Conservation (phyloP, 2,797 vertebrate species). For the Staurois parvus region DNA sequence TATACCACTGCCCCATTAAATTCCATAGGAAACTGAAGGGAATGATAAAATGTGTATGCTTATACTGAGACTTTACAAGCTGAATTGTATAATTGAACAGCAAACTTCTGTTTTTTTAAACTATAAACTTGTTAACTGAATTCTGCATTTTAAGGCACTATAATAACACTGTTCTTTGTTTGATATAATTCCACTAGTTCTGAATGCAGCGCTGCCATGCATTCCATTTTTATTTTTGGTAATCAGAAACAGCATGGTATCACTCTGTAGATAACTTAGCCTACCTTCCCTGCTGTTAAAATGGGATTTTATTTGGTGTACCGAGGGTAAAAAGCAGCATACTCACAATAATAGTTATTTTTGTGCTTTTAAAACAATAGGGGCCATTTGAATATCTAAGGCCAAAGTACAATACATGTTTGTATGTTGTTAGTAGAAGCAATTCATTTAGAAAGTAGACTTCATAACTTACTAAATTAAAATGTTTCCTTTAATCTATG, state of each 20-base stretch:
- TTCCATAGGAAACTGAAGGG: background rate
- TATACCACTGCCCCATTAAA: background rate
- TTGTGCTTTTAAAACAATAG: slow-evolving; percentile 12
- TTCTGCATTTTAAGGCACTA: slow-evolving; percentile 2
- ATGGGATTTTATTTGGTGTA: slow-evolving; percentile 8
- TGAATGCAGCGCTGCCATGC: background rate
- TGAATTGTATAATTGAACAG: background rate
- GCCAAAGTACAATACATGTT: background rate
- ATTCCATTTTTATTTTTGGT: slow-evolving; percentile 54
- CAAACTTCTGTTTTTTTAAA: background rate
- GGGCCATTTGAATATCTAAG: background rate
- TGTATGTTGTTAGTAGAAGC: background rate
- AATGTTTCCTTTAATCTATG: background rate
- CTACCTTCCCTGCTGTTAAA: slow-evolving; percentile 28
- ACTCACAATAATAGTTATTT: background rate
- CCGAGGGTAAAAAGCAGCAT: background rate
- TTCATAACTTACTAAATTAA: background rate
- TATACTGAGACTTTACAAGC: background rate
- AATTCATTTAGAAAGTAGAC: background rate
- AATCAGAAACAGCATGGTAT: slow-evolving; percentile 52
- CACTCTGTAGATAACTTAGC: slow-evolving; percentile 45
- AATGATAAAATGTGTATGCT: background rate
- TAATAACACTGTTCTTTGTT: slow-evolving; percentile 6
- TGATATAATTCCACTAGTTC: slow-evolving; percentile 11
- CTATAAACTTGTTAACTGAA: slow-evolving; percentile 17